Percentiles rank a stretch among this genome's conserved stretches.
These are phyloP conservation scores for Mormyrus proboscirostris DNA, from an alignment of 2,797 vertebrate species.

Conservation along the genomic window DNA sequence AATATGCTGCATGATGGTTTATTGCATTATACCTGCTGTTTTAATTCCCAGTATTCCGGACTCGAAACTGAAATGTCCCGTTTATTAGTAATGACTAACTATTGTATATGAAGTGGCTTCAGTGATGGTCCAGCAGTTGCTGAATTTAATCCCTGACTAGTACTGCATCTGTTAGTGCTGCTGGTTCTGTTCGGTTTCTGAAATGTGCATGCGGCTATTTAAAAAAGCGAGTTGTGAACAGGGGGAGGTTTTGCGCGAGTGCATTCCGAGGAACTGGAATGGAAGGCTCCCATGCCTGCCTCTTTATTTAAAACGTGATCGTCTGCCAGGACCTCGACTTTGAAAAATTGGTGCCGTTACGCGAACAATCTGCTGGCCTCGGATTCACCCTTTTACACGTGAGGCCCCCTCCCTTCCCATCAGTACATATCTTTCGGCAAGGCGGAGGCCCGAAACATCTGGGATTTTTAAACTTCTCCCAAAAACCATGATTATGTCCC, in stretches of 20 bases:
- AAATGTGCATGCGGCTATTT: neutral
- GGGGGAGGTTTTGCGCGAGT: neutral
- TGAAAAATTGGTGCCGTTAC: neutral
- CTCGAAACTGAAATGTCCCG: neutral
- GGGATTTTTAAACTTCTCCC: neutral
- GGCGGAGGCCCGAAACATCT: neutral
- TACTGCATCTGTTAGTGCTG: neutral
- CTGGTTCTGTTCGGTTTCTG: neutral
- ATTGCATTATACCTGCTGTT: neutral
- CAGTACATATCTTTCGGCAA: neutral
- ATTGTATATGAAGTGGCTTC: neutral
- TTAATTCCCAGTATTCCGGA: neutral
- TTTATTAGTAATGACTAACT: neutral
- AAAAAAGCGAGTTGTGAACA: neutral
- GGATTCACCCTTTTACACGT: neutral
- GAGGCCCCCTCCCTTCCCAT: neutral
- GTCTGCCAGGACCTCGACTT: neutral
- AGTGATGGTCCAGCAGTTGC: neutral
- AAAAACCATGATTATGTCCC: neutral
- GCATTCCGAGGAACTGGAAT: neutral
- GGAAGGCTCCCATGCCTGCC: neutral
- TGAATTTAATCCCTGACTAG: neutral
- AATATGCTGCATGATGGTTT: neutral
- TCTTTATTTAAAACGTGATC: neutral
- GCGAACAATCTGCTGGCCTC: neutral